A percentile compares a stretch with the other conserved stretches of the same genome.
These are phyloP conservation scores for Synergus umbraculus DNA, from an alignment of 2,888 invertebrate species.

Conservation along the genomic window DNA sequence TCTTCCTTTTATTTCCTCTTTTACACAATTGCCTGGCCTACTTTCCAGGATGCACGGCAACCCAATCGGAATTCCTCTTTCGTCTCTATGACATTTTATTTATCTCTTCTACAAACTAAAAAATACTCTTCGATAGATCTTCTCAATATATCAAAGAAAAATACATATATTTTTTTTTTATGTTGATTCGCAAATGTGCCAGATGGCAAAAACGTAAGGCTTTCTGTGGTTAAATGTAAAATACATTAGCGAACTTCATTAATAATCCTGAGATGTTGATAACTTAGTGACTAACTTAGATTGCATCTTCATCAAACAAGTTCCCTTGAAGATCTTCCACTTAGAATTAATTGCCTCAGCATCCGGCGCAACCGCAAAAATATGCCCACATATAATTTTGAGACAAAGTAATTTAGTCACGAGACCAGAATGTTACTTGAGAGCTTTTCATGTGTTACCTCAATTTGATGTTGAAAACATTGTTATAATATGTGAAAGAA, in stretches of 20 bases:
- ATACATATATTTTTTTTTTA: too few relatives aligned
- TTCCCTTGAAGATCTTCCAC: not conserved
- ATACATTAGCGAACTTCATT: too few relatives aligned
- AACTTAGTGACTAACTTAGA: not conserved
- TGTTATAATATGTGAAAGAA: not conserved
- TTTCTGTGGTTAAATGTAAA: too few relatives aligned
- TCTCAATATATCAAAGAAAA: too few relatives aligned
- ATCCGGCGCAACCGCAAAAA: not conserved
- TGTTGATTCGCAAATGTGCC: too few relatives aligned
- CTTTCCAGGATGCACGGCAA: not conserved
- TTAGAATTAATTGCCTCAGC: not conserved
- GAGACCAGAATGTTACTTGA: not conserved
- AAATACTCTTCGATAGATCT: not conserved
- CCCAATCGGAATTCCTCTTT: not conserved
- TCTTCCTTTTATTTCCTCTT: slow-evolving; percentile 23
- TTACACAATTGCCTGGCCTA: slow-evolving; percentile 36
- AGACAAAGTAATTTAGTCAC: not conserved
- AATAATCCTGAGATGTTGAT: not conserved
- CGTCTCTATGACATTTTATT: not conserved
- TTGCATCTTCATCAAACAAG: not conserved
- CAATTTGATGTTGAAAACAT: fast-evolving
- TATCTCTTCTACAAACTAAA: not conserved
- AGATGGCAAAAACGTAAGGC: too few relatives aligned
- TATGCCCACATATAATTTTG: too few relatives aligned
- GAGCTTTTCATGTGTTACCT: not conserved